Evolutionary conservation across 1,140 invertebrate species (phyloP).

Genomic region (Drosophila novamexicana): DNA sequence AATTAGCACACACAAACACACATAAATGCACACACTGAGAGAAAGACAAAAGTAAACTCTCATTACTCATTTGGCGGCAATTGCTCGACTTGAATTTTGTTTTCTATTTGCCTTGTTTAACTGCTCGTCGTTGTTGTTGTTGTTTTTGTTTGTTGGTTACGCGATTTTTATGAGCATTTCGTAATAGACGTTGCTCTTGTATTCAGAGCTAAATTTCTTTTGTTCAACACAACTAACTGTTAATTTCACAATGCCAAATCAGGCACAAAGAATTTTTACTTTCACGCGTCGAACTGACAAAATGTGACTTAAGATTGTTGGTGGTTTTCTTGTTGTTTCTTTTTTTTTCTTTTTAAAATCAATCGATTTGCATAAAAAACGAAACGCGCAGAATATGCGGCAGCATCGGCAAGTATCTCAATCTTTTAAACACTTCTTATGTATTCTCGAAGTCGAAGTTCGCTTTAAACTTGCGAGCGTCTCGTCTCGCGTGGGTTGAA

Average conservation of each 20-base stretch:
- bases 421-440: constrained; percentile 1
- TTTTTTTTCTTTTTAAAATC: background rate
- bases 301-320: constrained; percentile 30
- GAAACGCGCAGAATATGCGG: constrained; percentile 12
- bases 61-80: constrained; percentile 54
- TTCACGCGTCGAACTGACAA: constrained; percentile 53
- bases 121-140: constrained; percentile 15
- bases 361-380: constrained; percentile 69
- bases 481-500: constrained; percentile 46
- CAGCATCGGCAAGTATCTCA: too few species aligned
- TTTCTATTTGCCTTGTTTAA: constrained; percentile 35
- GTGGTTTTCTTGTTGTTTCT: constrained; percentile 13
- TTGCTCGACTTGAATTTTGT: constrained; percentile 45
- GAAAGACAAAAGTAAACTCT: constrained; percentile 16
- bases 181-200: constrained; percentile 56
- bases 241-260: constrained; percentile 51
- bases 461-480: constrained; percentile 1
- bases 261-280: constrained; percentile 68
- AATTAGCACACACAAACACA: constrained; percentile 63
- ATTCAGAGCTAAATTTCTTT: constrained; percentile 42
- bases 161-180: constrained; percentile 59
- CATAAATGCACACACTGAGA: constrained; percentile 4
- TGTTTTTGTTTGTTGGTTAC: constrained; percentile 37
- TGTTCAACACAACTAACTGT: constrained; percentile 38
- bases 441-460: constrained; percentile 1